Conservation (phyloP, 2,113 vertebrate genomes). For the Pyrgilauda ruficollis region DNA sequence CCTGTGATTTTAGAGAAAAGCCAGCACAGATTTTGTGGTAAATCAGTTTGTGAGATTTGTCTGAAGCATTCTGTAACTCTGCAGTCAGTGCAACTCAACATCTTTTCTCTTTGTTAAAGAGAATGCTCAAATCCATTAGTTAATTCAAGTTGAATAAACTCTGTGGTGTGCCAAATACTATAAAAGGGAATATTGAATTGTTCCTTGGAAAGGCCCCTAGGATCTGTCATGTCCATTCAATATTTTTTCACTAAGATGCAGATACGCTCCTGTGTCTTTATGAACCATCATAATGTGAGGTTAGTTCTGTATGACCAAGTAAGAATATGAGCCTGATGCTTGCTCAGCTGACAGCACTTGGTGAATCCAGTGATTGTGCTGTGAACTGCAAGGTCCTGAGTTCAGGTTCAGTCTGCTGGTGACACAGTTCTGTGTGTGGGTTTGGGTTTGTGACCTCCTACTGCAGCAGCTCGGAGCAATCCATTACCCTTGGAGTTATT, state of each 20-base stretch:
- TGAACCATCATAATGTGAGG: background rate
- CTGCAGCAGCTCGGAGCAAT: background rate
- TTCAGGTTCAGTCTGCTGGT: background rate
- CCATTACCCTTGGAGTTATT: background rate
- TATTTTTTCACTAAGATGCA: background rate
- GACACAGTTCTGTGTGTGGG: background rate
- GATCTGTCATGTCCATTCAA: slow-evolving; percentile 28
- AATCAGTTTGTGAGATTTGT: background rate
- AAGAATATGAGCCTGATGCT: background rate
- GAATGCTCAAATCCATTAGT: slow-evolving; percentile 55
- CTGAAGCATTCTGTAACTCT: slow-evolving; percentile 9
- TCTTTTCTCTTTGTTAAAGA: slow-evolving; percentile 42
- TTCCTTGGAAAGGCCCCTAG: slow-evolving; percentile 50
- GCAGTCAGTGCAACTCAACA: slow-evolving; percentile 18
- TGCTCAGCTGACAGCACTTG: background rate
- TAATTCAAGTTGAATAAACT: slow-evolving; percentile 69
- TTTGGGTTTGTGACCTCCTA: background rate
- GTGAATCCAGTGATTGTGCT: background rate
- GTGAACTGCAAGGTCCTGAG: background rate
- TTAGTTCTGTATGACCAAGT: background rate
- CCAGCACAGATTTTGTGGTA: background rate
- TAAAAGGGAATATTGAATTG: slow-evolving; percentile 60
- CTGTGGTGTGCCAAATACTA: slow-evolving; percentile 45
- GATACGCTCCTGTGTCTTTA: background rate
- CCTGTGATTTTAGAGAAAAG: background rate